Evolutionary conservation across 1,140 invertebrate species (phyloP).

Genomic region (Psix sp.): DNA sequence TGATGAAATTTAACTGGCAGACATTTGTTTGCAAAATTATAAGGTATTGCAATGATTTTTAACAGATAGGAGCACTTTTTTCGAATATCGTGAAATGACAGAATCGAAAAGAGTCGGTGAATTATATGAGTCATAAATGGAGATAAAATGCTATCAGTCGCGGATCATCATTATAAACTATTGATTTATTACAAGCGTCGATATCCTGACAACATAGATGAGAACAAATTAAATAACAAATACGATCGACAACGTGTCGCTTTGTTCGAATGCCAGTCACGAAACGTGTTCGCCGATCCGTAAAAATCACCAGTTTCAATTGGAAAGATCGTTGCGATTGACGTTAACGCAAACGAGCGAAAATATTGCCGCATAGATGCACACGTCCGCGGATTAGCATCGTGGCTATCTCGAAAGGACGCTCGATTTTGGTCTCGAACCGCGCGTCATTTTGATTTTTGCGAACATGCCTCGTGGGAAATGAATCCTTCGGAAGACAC

Average conservation of each 20-base stretch:
- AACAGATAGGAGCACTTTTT: neutral
- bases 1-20: too few species aligned
- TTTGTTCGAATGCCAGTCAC: constrained; percentile 38
- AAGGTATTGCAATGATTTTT: neutral
- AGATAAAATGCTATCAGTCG: constrained; percentile 22
- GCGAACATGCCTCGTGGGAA: constrained; percentile 13
- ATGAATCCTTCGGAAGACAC: constrained; percentile 12
- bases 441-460: constrained; percentile 32
- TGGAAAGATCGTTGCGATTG: constrained; percentile 44
- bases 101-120: neutral
- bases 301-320: constrained; percentile 44
- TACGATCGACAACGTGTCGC: constrained; percentile 37
- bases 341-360: constrained; percentile 42
- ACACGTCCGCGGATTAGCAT: constrained; percentile 28
- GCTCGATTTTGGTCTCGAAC: constrained; percentile 10
- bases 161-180: constrained; percentile 32
- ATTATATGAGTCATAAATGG: constrained; percentile 20
- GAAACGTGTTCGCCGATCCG: constrained; percentile 15
- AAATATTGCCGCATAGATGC: constrained; percentile 42
- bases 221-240: constrained; percentile 56
- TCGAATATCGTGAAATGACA: neutral
- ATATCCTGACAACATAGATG: constrained; percentile 21
- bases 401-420: constrained; percentile 7
- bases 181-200: constrained; percentile 40
- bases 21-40: constrained; percentile 2